Evolutionary conservation across 2,888 invertebrate species (phyloP).

Genomic region (Thelaira solivaga): DNA sequence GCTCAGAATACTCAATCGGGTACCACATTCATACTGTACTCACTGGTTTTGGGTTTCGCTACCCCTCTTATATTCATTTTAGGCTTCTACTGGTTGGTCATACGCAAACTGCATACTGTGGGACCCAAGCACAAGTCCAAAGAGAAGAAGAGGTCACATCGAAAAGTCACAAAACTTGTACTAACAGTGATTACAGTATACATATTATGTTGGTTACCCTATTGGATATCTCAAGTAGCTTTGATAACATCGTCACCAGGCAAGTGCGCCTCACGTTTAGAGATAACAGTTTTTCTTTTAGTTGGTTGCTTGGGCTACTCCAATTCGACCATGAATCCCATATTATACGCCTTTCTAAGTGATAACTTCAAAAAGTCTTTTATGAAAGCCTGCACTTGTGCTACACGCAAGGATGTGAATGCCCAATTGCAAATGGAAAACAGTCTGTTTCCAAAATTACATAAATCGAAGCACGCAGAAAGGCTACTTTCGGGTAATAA

Average conservation of each 20-base stretch:
- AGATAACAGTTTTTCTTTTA: slow-evolving; percentile 88
- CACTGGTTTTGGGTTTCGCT: slow-evolving; percentile 91
- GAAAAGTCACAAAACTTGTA: slow-evolving; percentile 94
- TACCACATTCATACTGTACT: slow-evolving; percentile 91
- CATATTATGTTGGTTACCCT: slow-evolving; percentile 94
- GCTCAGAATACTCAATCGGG: slow-evolving; percentile 81
- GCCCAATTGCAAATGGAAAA: slow-evolving; percentile 92
- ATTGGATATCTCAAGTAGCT: slow-evolving; percentile 93
- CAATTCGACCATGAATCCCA: slow-evolving; percentile 95
- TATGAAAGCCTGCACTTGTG: slow-evolving; percentile 92
- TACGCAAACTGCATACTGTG: slow-evolving; percentile 90
- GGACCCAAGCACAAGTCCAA: slow-evolving; percentile 94
- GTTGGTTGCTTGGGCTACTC: slow-evolving; percentile 88
- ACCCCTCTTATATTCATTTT: slow-evolving; percentile 90
- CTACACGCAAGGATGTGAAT: slow-evolving; percentile 90
- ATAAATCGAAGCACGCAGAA: slow-evolving; percentile 73
- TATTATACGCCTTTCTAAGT: slow-evolving; percentile 93
- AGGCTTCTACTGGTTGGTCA: slow-evolving; percentile 92
- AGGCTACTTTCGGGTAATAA: slow-evolving; percentile 66
- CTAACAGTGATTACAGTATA: slow-evolving; percentile 94
- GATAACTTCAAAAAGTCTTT: slow-evolving; percentile 98
- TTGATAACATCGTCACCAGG: slow-evolving; percentile 85
- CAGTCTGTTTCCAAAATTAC: slow-evolving; percentile 83
- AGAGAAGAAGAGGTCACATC: slow-evolving; percentile 91
- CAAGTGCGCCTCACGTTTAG: slow-evolving; percentile 84